phyloP scores from a whole-genome alignment of 2,113 vertebrate genomes.

The Sialia sialis region DNA sequence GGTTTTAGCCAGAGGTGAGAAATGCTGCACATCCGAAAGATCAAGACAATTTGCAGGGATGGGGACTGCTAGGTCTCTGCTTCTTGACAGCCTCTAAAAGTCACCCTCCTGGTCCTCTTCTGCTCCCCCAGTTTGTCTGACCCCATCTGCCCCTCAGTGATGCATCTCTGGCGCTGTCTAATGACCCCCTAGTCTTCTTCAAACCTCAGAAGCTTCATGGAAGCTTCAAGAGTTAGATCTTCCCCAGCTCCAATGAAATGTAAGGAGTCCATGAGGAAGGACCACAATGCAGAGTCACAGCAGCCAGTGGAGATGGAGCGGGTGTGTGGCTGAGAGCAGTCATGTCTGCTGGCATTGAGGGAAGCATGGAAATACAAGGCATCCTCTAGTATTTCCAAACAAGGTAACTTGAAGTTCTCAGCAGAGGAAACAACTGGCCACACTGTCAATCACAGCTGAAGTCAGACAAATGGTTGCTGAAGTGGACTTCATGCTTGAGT shows the following conservation, averaged over 20 bases:
- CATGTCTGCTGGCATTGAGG: not conserved
- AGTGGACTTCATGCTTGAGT: not conserved
- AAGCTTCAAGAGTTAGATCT: not conserved
- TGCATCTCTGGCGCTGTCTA: not conserved
- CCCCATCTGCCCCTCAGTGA: not conserved
- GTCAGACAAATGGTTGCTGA: not conserved
- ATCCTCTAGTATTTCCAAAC: not conserved
- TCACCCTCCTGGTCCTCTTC: not conserved
- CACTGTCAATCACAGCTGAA: not conserved
- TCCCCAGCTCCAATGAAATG: not conserved
- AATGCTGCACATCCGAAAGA: not conserved
- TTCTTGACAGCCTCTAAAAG: not conserved
- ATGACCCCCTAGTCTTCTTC: not conserved
- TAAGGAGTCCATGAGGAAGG: not conserved
- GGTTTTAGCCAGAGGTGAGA: not conserved
- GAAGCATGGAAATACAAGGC: not conserved
- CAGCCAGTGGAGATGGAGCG: not conserved
- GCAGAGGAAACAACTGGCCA: not conserved
- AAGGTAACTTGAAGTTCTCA: not conserved
- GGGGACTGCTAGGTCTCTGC: not conserved
- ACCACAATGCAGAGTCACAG: not conserved
- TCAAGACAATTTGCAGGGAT: not conserved
- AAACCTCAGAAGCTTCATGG: not conserved
- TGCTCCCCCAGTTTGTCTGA: not conserved
- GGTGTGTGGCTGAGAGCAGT: not conserved